Evolutionary conservation across 2,113 vertebrate species (phyloP), one percentile per base, ranked within the genome.

Genomic region (Paradoxurus hermaphroditus): DNA sequence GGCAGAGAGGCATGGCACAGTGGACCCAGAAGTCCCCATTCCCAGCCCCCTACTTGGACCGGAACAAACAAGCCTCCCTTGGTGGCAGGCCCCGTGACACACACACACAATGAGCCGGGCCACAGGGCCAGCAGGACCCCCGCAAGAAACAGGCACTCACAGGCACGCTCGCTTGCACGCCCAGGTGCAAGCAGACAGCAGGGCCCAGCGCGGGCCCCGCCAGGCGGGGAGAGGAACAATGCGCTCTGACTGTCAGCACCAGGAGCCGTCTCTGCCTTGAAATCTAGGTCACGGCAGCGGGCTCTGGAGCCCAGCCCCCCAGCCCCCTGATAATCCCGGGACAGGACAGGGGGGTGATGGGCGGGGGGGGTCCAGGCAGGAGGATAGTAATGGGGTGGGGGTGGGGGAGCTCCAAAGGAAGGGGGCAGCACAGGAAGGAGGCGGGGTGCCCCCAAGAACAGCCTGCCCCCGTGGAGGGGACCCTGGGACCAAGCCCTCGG

Each of bases 251-350:
- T 97, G 98, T 98, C 97, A 97, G 97, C 97, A 93, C 98, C 96
- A 97, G 95, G 95, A 96, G 94, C 96, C 73, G 41, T 96, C 95
- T 83, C 87, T 1, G 93, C 96, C 91, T 94, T 39, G 94, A 97
- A 98, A 98, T 97, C 97, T 98, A 97, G 98, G 98, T 97, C 98
- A 97, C 39, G 77, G 95, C 97, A 92, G 97, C 90, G 87, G 73
- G 95, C 97, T 70, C 31, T 73, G 53, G 46, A 95, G 94, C 94
- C 93, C 94, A 93, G 56, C 94, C 85, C 62, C 39, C 67, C 85
- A 56, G 59, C 53, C 63, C 31, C 34, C 92, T 67, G 91, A 94
- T 96, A 96, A 97, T 98, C 97, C 46, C 0, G 75, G 96, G 94
- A 72, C 92, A 84, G 94, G 82, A 83, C 83, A 70, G n/a, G 27